Evolutionary conservation across 2,113 vertebrate species (phyloP).

Genomic region (Brachypteracias leptosomus): DNA sequence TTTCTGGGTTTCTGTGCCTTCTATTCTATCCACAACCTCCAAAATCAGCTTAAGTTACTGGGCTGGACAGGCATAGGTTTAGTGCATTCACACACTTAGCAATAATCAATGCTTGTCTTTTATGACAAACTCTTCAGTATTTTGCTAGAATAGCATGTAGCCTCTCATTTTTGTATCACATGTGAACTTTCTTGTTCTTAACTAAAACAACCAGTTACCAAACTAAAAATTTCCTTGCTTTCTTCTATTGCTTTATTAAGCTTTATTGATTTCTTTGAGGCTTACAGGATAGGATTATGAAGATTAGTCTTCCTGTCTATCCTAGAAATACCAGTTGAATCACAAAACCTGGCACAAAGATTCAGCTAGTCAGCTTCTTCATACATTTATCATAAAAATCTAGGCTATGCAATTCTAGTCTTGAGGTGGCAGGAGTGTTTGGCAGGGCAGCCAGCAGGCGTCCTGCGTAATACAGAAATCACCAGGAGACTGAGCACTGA

Average conservation of each 20-base stretch:
- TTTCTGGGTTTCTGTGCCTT: background rate
- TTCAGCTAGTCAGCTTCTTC: slow-evolving; percentile 4
- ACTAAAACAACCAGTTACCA: background rate
- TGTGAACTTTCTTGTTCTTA: background rate
- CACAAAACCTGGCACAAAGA: slow-evolving; percentile 21
- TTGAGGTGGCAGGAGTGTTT: background rate
- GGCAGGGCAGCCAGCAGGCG: background rate
- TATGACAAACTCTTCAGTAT: background rate
- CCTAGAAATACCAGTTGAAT: slow-evolving; percentile 66
- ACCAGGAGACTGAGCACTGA: background rate
- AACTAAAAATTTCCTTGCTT: background rate
- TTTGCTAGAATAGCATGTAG: background rate
- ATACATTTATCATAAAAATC: background rate
- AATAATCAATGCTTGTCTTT: background rate
- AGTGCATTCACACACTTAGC: background rate
- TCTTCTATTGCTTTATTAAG: slow-evolving; percentile 30
- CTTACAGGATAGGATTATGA: slow-evolving; percentile 27
- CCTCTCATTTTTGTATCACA: background rate
- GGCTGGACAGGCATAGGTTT: background rate
- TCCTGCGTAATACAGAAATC: background rate
- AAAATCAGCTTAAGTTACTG: background rate
- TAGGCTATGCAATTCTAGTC: background rate
- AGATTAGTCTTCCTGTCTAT: slow-evolving; percentile 42
- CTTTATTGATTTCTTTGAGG: slow-evolving; percentile 50
- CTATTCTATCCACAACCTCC: background rate